Base-by-base conservation (phyloP, 2,888 invertebrate species). In the Agrilus biguttatus region DNA sequence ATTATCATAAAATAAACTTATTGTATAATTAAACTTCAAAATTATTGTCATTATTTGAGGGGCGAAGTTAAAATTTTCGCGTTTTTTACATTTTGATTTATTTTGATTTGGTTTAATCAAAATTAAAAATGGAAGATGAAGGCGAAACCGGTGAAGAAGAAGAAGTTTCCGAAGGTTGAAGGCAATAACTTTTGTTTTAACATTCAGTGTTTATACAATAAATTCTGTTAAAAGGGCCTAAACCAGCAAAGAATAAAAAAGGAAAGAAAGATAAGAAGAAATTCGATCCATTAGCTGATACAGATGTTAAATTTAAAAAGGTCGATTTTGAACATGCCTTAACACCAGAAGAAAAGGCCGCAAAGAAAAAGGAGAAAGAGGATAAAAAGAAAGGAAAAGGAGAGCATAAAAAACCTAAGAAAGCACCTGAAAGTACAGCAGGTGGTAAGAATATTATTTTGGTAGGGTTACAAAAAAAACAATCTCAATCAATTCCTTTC, bases 41-140 rank as follows among this genome's bases (percentile, higher is more conserved):
- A 28, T 28, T 10, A 2, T 2, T 28, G 28, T 28, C 28, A 28
- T 28, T 28, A 28, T 28, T 28, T 8, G 28, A 4, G 10, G 28
- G 28, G 28, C 3, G 10, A 3, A 10, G 28, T 28, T 8, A 28
- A 28, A 28, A 28, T 28, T 28, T 28, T 28, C 28, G 10, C 28
- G 28, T 3, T 28, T 28, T 10, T 28, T 10, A 10, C 10, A 10
- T 28, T 10, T 2, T 10, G 28, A 28, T 28, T 10, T 28, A 10
- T 10, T 28, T 28, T 10, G 2, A 28, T 28, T 28, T 10, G 28
- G 8, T 28, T 28, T 28, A 10, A 28, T 28, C 28, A 10, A 28
- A 28, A 28, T 28, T 28, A 28, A 44, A 69, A 69, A 48, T 69
- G 69, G 2, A 68, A 69, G 0, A 69, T 66, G 39, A 70, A 70